Conservation (phyloP, 1,140 invertebrate species). For the honey bee (Apis mellifera) region DNA sequence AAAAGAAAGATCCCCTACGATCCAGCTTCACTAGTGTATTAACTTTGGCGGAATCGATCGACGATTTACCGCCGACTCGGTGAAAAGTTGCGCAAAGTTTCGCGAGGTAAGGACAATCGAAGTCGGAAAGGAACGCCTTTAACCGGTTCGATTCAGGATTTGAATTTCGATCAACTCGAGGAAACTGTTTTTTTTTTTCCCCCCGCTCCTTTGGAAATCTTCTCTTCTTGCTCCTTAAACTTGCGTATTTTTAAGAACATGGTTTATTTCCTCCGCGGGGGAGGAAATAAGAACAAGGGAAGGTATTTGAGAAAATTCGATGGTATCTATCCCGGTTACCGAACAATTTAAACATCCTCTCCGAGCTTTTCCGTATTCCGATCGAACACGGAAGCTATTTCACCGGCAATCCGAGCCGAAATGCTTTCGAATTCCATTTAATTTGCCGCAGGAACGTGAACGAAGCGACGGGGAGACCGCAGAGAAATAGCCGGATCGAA, state of each 20-base stretch:
- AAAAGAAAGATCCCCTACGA: conserved; percentile 41
- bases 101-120: not conserved
- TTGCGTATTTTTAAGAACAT: not conserved
- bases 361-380: not conserved
- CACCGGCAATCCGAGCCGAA: not conserved
- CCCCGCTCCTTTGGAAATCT: too few relatives aligned
- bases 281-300: not conserved
- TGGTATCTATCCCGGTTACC: not conserved
- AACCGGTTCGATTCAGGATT: too few relatives aligned
- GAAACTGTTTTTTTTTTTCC: not conserved
- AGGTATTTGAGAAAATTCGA: not conserved
- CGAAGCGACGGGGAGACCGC: not conserved
- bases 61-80: not conserved
- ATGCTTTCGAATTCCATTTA: conserved; percentile 12
- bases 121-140: not conserved
- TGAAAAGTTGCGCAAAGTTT: not conserved
- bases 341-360: conserved; percentile 12
- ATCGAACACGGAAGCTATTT: not conserved
- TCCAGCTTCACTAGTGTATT: conserved; percentile 20
- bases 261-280: not conserved
- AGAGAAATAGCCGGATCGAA: conserved; percentile 10
- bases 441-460: not conserved
- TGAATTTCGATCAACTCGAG: too few relatives aligned
- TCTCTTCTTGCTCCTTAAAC: too few relatives aligned
- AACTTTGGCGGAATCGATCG: conserved; percentile 15